Evolutionary conservation across 2,888 invertebrate species (phyloP).

Genomic region (Ctena decussata): DNA sequence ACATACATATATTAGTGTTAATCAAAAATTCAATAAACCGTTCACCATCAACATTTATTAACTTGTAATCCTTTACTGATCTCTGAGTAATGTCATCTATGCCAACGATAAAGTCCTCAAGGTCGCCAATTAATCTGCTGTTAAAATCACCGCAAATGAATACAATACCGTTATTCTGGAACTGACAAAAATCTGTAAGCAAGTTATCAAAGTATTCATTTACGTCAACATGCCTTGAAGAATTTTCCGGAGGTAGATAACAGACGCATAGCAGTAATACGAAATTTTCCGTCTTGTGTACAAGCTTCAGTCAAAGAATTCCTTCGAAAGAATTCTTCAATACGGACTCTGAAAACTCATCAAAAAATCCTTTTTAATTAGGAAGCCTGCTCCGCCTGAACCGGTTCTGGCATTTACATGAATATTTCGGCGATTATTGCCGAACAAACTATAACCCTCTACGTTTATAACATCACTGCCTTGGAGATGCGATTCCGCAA

Average conservation of each 20-base stretch:
- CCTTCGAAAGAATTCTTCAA: neutral
- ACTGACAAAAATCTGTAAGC: neutral
- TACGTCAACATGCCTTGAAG: neutral
- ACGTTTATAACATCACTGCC: neutral
- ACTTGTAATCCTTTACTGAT: neutral
- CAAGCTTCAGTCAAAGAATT: conserved; percentile 13
- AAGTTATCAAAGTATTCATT: neutral
- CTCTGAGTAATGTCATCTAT: neutral
- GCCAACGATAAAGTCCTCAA: neutral
- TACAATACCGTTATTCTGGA: neutral
- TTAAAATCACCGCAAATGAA: neutral
- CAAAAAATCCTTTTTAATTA: neutral
- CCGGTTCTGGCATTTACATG: neutral
- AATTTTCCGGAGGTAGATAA: conserved; percentile 6
- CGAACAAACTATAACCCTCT: conserved; percentile 32
- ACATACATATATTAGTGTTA: neutral
- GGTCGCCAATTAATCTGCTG: neutral
- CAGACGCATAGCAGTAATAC: neutral
- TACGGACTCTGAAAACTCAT: neutral
- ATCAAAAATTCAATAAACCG: neutral
- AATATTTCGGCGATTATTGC: neutral
- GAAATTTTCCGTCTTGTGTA: conserved; percentile 1
- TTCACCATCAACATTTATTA: neutral
- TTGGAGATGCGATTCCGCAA: conserved; percentile 44
- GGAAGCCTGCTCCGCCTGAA: conserved; percentile 4